A percentile compares a stretch with the other conserved stretches of the same genome.
phyloP scores from a whole-genome alignment of 2,797 vertebrate genomes.

The Gobio occitaniae region DNA sequence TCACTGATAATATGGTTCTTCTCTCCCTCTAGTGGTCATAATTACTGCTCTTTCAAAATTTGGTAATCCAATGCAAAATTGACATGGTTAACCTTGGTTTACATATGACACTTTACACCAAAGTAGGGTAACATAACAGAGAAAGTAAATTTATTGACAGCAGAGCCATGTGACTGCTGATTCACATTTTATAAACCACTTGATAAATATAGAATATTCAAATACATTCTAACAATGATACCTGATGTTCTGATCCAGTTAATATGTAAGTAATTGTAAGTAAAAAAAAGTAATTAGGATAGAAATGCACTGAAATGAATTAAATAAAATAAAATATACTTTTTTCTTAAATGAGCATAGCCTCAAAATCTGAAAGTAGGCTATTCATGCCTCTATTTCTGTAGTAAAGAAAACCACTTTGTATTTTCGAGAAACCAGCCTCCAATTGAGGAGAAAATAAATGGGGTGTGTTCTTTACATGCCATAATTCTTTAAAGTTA shows the following conservation, averaged over 20 bases:
- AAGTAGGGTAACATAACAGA: background rate
- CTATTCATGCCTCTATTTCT: background rate
- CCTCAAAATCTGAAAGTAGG: background rate
- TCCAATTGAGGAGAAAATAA: slow-evolving; percentile 45
- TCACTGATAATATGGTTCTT: background rate
- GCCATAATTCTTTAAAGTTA: slow-evolving; percentile 89
- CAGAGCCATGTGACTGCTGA: background rate
- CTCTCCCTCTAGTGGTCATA: slow-evolving; percentile 44
- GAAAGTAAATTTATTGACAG: background rate
- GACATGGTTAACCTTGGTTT: background rate
- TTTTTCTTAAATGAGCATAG: background rate
- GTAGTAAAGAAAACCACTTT: slow-evolving; percentile 7
- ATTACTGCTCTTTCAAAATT: background rate
- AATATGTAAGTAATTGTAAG: background rate
- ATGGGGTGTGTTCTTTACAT: slow-evolving; percentile 60
- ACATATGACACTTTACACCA: background rate
- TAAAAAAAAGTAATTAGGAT: background rate
- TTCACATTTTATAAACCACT: slow-evolving; percentile 5
- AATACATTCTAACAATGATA: background rate
- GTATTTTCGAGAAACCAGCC: background rate
- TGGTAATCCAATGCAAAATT: background rate
- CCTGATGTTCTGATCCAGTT: background rate
- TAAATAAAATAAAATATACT: background rate
- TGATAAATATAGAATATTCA: slow-evolving; percentile 1
- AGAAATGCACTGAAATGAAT: background rate